Base-by-base conservation (phyloP, 2,888 invertebrate genomes). In the Eristalis tenax region DNA sequence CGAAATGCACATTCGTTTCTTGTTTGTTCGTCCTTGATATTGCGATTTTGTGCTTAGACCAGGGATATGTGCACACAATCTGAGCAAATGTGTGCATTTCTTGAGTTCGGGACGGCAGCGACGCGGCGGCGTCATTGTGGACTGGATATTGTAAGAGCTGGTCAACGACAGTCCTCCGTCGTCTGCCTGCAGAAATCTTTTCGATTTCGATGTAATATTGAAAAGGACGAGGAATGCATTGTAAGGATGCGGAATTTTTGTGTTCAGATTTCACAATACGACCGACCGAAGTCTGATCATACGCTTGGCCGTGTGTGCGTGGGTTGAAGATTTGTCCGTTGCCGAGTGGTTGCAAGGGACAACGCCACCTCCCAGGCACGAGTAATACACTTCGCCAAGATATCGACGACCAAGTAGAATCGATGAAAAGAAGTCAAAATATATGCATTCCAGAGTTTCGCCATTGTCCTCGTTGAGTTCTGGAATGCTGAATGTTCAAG, bases 1-100 rank as follows among this genome's bases (percentile, higher is more conserved):
- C 82, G 78, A 78, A 86, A 86, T 86, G 82, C 86, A 82, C 86
- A 83, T 83, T 86, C 82, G 74, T 75, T 82, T 65, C 75, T 82
- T 86, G 75, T 86, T 82, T 86, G 78, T 35, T 75, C 74, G 82
- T 87, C 80, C 83, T 83, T 80, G 87, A 80, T 83, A 87, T 80
- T 87, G 76, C 68, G 78, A 86, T 82, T 82, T 85, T 71, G 57
- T 70, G 78, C 74, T 80, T 71, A 80, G 74, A 64, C 66, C 78
- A 66, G 76, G 71, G 65, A 78, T 78, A 73, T 81, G 66, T 79
- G 68, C 74, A 43, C 50, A 82, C 74, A 82, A 83, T 86, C 66
- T 43, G 74, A 38, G 69, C 74, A 66, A 82, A 86, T 75, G 82
- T 82, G 74, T 79, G 86, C 74, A 79, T 71, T 82, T 74, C 70